Conservation (phyloP, 2,113 vertebrate genomes). For the Cyprinus carpio region DNA sequence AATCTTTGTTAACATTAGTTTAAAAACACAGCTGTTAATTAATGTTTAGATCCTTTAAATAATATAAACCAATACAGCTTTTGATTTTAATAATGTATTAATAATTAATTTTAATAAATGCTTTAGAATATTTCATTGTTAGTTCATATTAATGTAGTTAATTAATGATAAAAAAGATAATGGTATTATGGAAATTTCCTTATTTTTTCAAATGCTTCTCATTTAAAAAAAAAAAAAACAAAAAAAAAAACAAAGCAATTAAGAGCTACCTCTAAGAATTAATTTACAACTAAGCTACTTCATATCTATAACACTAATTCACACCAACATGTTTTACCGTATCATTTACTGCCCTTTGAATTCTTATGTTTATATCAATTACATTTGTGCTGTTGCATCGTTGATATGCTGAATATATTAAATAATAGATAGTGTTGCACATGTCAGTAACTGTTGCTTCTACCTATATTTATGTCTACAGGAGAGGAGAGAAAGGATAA, state of each 20-base stretch:
- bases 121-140: too few species aligned
- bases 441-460: background rate
- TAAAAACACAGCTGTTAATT: too few species aligned
- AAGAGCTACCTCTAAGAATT: background rate
- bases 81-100: too few species aligned
- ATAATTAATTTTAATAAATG: too few species aligned
- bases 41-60: too few species aligned
- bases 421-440: background rate
- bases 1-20: too few species aligned
- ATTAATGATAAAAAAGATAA: too few species aligned
- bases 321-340: background rate
- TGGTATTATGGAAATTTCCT: background rate
- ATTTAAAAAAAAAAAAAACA: background rate
- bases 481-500: conserved; percentile 10
- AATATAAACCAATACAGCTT: too few species aligned
- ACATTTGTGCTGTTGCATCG: background rate
- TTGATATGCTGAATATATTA: background rate
- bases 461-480: conserved; percentile 3
- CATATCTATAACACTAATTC: background rate
- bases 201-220: background rate
- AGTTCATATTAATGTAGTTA: too few species aligned
- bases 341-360: background rate
- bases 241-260: background rate
- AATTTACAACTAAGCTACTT: background rate
- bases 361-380: conserved; percentile 1